Conservation (phyloP, 2,113 vertebrate species). For the Nibea coibor region DNA sequence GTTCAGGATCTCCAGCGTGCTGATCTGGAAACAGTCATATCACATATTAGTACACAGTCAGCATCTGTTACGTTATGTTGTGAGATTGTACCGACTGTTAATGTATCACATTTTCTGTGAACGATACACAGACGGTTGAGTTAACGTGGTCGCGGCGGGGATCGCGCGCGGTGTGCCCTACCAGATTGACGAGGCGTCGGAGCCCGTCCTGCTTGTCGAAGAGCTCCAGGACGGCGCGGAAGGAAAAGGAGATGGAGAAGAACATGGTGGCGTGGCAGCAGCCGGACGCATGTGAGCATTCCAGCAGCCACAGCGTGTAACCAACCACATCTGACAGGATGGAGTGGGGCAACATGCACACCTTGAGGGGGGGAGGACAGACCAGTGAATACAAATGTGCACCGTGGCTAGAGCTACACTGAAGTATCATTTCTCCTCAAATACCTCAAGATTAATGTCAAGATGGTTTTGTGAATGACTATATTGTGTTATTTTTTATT, state of each 20-base stretch:
- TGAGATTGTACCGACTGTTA: background rate
- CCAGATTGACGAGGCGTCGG: conserved; percentile 96
- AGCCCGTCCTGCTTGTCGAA: conserved; percentile 98
- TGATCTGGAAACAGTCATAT: conserved; percentile 87
- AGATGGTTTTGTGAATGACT: background rate
- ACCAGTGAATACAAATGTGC: conserved; percentile 45
- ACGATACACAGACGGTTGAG: conserved; percentile 1
- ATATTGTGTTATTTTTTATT: no score
- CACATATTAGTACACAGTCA: background rate
- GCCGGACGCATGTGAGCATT: conserved; percentile 98
- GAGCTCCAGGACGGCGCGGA: conserved; percentile 96
- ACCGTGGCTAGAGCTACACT: background rate
- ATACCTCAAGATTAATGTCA: background rate
- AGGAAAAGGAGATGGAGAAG: conserved; percentile 99
- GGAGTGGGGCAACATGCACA: conserved; percentile 92
- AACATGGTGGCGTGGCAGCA: conserved; percentile 99
- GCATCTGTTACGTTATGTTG: background rate
- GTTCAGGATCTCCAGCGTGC: conserved; percentile 97
- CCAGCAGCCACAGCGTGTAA: conserved; percentile 98
- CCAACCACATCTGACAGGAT: conserved; percentile 95
- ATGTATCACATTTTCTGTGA: background rate
- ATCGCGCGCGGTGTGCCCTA: conserved; percentile 26
- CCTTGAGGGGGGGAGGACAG: conserved; percentile 49
- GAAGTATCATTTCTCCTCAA: background rate
- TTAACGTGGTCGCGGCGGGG: background rate